Evolutionary conservation across 2,113 vertebrate genomes (phyloP).

Genomic region (Ptychochromis oligacanthus): DNA sequence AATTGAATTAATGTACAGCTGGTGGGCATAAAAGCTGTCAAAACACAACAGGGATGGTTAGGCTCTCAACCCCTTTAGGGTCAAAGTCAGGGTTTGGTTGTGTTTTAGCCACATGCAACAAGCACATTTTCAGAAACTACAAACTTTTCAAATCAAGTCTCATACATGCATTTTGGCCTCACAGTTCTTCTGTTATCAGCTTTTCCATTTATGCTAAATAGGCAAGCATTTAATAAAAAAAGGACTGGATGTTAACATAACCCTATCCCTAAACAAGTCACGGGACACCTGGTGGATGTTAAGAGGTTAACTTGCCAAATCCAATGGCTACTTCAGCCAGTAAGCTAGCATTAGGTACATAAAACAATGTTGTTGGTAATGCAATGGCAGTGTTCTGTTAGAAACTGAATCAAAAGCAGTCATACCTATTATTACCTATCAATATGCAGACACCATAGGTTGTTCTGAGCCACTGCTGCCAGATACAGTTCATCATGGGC

Average conservation of each 20-base stretch:
- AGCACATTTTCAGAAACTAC: not conserved
- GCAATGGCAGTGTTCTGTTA: not conserved
- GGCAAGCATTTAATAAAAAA: not conserved
- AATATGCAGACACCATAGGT: not conserved
- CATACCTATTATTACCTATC: not conserved
- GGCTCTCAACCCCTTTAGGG: too few relatives aligned
- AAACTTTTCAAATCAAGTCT: not conserved
- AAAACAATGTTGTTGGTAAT: not conserved
- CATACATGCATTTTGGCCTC: not conserved
- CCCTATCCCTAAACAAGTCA: too few relatives aligned
- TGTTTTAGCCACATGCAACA: not conserved
- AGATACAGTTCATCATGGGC: slow-evolving; percentile 17
- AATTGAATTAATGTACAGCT: not conserved
- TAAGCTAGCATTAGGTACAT: not conserved
- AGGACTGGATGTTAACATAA: not conserved
- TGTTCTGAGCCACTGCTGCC: not conserved
- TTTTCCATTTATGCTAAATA: not conserved
- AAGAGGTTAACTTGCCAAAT: not conserved
- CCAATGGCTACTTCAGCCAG: not conserved
- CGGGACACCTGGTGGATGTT: too few relatives aligned
- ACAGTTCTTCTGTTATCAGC: not conserved
- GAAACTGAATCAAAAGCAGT: not conserved
- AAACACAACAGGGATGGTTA: too few relatives aligned
- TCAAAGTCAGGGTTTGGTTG: not conserved
- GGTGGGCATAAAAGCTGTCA: not conserved